Evolutionary conservation across 2,113 vertebrate species (phyloP).

Genomic region (Colius striatus): DNA sequence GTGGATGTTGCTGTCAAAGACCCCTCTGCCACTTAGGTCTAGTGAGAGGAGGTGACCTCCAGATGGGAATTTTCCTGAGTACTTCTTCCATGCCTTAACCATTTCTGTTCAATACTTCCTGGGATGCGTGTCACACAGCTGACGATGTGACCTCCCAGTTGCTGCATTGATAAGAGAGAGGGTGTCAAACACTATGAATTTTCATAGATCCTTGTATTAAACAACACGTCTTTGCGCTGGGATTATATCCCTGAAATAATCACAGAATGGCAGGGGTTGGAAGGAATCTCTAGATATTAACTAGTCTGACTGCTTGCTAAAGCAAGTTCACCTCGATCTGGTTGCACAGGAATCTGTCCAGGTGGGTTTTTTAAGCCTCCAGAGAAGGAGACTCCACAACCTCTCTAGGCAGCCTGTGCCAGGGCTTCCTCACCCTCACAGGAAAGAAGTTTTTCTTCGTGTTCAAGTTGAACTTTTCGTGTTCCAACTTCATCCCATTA

Average conservation of each 20-base stretch:
- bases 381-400: too few species aligned
- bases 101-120: not conserved
- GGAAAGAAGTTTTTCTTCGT: too few species aligned
- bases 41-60: not conserved
- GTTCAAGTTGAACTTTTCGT: too few species aligned
- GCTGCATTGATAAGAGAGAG: not conserved
- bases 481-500: too few species aligned
- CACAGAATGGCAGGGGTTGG: too few species aligned
- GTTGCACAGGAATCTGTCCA: too few species aligned
- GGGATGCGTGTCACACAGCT: not conserved
- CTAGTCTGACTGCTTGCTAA: too few species aligned
- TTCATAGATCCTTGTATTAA: not conserved
- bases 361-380: too few species aligned
- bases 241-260: not conserved
- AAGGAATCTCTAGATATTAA: too few species aligned
- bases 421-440: too few species aligned
- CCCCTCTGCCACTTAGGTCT: not conserved
- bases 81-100: not conserved
- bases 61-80: not conserved
- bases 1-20: not conserved
- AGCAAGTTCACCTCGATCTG: too few species aligned
- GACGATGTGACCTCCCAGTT: not conserved
- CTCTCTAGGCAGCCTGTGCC: too few species aligned
- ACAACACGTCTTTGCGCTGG: not conserved
- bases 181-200: not conserved